Evolutionary conservation across 1,140 invertebrate genomes (phyloP).

Genomic region (Amphibalanus amphitrite): DNA sequence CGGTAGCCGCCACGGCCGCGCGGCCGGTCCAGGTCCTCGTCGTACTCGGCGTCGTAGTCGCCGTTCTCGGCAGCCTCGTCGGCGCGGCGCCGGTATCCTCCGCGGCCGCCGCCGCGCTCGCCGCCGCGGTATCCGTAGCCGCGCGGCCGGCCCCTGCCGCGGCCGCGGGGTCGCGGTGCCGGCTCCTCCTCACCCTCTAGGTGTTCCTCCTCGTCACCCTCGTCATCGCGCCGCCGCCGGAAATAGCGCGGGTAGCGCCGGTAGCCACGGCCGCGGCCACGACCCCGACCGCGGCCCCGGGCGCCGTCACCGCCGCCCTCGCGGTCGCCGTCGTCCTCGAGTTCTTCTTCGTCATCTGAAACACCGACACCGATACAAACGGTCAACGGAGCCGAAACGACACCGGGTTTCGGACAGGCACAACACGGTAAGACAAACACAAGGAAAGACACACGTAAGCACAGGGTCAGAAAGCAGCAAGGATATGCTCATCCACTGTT

Average conservation of each 20-base stretch:
- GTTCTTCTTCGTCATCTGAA: constrained; percentile 16
- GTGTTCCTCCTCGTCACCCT: constrained; percentile 12
- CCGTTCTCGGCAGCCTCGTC: constrained; percentile 17
- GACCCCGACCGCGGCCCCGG: constrained; percentile 21
- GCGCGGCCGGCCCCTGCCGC: constrained; percentile 18
- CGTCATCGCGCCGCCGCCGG: constrained; percentile 14
- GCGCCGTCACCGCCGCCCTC: constrained; percentile 19
- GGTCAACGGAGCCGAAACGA: no score
- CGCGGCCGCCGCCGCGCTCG: constrained; percentile 15
- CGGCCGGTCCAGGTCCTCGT: constrained; percentile 28
- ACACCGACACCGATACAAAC: constrained; percentile 15
- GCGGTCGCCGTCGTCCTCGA: constrained; percentile 15
- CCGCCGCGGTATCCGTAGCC: constrained; percentile 3
- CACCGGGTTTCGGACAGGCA: no score
- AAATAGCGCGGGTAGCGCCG: constrained; percentile 9
- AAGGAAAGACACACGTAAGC: no score
- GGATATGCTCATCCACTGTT: no score
- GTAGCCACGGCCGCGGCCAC: constrained; percentile 19
- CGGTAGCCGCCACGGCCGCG: constrained; percentile 38
- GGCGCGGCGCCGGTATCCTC: constrained; percentile 35
- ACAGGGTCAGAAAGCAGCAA: no score
- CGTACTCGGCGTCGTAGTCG: constrained; percentile 32
- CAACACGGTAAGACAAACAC: no score
- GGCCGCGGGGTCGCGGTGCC: constrained; percentile 35
- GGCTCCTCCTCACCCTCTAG: constrained; percentile 13